These are phyloP conservation scores for Natrix natrix DNA, from an alignment of 2,797 vertebrate genomes.

Conservation along the genomic window DNA sequence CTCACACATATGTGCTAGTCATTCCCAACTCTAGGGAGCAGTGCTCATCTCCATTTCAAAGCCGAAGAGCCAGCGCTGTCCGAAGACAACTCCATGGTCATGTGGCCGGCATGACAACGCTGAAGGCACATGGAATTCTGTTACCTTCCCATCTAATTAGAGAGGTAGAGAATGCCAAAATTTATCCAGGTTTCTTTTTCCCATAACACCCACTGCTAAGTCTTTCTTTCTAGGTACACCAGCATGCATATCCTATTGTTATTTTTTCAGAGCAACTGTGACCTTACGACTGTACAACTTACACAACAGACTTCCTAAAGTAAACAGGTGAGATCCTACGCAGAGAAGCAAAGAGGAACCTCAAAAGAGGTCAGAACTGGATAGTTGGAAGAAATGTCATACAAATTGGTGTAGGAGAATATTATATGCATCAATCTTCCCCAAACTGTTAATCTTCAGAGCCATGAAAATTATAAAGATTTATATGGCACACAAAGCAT, in stretches of 20 bases:
- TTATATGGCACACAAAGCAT: too few relatives aligned
- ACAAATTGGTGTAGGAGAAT: background rate
- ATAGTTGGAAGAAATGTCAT: background rate
- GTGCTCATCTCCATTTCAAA: too few relatives aligned
- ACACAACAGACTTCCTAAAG: background rate
- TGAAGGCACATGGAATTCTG: too few relatives aligned
- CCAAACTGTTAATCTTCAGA: background rate
- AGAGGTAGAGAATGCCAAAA: background rate
- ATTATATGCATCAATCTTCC: background rate
- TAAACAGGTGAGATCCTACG: background rate
- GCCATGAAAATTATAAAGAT: background rate
- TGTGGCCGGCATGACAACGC: too few relatives aligned
- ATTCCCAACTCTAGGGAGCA: too few relatives aligned
- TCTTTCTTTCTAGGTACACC: background rate
- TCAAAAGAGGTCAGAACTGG: background rate
- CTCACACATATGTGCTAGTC: too few relatives aligned
- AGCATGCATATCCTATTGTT: background rate
- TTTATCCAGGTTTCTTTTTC: background rate
- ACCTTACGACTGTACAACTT: background rate
- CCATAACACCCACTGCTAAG: background rate
- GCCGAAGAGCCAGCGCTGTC: too few relatives aligned
- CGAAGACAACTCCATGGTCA: too few relatives aligned
- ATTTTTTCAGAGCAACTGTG: background rate
- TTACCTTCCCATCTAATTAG: background rate
- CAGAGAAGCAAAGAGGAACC: background rate